Evolutionary conservation across 2,888 invertebrate genomes (phyloP), one percentile per base, ranked within the genome.

Genomic region (Tuta absoluta): DNA sequence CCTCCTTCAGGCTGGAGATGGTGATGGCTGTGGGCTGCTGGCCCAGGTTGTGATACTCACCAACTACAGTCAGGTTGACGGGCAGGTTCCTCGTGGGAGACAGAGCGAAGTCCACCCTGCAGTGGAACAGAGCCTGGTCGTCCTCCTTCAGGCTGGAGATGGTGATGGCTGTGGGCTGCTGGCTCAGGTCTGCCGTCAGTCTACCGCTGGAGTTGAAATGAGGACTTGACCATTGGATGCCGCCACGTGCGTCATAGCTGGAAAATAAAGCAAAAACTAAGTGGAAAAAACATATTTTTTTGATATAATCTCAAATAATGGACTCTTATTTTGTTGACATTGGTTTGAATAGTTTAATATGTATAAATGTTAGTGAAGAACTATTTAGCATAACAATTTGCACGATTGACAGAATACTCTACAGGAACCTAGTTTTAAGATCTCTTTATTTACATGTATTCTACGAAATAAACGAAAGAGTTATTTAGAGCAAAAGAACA

Each of bases 41-140:
- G 41, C 41, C 3, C 41, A 41, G 41, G 41, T n/a, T 41, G n/a
- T 41, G n/a, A 41, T 41, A 41, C 41, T 81, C 78, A 93, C 93
- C 92, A 68, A 93, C 87, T 67, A 94, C 87, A 71, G 91, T 92
- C 45, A 94, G 79, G 71, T 92, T 93, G 72, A 93, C 89, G 37
- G 92, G 91, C 48, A 91, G 84, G 72, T 94, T 93, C 69, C 92
- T 90, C 1, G 93, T 93, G 0, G 92, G 93, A 0, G 93, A 90
- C 19, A 90, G 84, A 23, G 89, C 79, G 82, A 93, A 94, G 82
- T 94, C 94, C 10, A 93, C 93, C 45, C 93, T 80, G 75, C 94
- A 94, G 72, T 93, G 92, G 79, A 93, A 93, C 61, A 93, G 70
- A 0, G 84, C 90, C 71, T 91, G 86, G 75, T 92, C 92, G 48